A percentile compares a stretch with the other conserved stretches of the same genome.
Evolutionary conservation across 2,113 vertebrate species (phyloP).

Genomic region (Callipepla californica): DNA sequence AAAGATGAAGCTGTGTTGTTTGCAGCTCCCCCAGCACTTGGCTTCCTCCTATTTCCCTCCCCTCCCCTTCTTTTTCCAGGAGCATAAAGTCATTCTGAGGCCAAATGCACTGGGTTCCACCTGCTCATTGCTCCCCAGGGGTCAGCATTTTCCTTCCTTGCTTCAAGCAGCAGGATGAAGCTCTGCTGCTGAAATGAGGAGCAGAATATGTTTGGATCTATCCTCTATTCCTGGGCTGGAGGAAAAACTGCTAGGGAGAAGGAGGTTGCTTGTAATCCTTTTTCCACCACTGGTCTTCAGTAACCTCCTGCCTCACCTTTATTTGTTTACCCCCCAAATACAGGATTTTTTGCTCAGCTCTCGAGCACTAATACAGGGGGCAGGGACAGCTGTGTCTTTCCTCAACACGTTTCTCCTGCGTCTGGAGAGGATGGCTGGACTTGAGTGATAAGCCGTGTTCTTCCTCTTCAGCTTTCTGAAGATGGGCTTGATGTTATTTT

Average conservation of each 20-base stretch:
- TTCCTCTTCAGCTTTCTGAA: constrained; percentile 13
- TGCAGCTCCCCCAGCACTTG: background rate
- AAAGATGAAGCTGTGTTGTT: background rate
- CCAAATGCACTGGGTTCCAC: background rate
- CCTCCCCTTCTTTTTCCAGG: background rate
- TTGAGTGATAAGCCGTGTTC: constrained; percentile 15
- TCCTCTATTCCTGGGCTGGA: accelerated
- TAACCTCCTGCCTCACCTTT: background rate
- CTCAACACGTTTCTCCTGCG: background rate
- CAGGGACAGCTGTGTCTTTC: background rate
- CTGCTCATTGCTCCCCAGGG: background rate
- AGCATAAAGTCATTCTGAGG: background rate
- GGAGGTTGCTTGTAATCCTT: accelerated
- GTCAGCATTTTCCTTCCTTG: background rate
- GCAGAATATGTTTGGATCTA: background rate
- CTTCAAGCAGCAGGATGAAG: background rate
- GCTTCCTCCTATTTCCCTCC: background rate
- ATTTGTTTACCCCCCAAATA: accelerated
- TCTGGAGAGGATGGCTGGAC: background rate
- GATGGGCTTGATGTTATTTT: background rate
- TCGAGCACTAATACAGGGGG: background rate
- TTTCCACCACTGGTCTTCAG: background rate
- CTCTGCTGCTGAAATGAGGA: background rate
- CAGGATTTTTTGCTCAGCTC: background rate
- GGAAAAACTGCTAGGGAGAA: background rate